Evolutionary conservation across 2,113 vertebrate genomes (phyloP).

Genomic region (Telmatochromis bifrenatus): DNA sequence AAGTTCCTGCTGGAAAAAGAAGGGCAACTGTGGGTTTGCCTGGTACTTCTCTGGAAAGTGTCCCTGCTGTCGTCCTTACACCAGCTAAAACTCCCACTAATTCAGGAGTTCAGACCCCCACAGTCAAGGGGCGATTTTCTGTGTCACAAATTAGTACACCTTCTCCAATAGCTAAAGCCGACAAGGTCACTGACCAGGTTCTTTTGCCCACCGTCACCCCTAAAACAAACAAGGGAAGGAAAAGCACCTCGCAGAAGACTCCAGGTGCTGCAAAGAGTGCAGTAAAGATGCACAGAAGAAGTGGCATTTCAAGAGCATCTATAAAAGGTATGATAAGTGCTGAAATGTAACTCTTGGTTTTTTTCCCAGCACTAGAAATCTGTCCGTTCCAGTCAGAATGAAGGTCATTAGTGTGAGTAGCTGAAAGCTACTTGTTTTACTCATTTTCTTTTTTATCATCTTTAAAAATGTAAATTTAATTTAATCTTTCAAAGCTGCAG

Average conservation of each 20-base stretch:
- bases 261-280: constrained; percentile 53
- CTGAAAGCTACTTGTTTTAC: background rate
- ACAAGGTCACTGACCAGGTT: background rate
- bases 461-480: background rate
- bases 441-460: background rate
- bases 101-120: background rate
- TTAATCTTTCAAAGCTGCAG: background rate
- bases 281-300: constrained; percentile 68
- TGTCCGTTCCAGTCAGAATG: background rate
- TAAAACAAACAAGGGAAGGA: constrained; percentile 26
- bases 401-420: background rate
- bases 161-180: constrained; percentile 28
- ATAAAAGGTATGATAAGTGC: constrained; percentile 69
- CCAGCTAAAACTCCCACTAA: background rate
- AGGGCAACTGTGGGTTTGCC: background rate
- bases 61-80: background rate
- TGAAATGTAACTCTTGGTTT: background rate
- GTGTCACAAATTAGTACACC: constrained; percentile 65
- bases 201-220: constrained; percentile 1
- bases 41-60: background rate
- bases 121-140: constrained; percentile 72
- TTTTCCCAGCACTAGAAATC: background rate
- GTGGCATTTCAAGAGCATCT: constrained; percentile 78
- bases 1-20: background rate
- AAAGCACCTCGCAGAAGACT: constrained; percentile 21